A percentile compares a stretch with the other conserved stretches of the same genome.
phyloP scores from a whole-genome alignment of 1,140 invertebrate species.

The Trichonephila clavata region DNA sequence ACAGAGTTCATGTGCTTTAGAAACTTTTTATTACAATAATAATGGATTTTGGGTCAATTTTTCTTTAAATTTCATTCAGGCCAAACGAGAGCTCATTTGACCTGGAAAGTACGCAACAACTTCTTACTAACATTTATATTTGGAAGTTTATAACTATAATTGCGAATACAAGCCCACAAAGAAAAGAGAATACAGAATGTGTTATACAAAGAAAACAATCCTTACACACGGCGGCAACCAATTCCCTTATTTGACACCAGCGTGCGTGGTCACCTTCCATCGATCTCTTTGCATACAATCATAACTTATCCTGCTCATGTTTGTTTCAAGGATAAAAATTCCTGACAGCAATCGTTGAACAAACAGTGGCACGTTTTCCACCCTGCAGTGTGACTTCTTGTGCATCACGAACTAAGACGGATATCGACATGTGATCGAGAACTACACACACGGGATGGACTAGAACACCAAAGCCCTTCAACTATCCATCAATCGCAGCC shows the following conservation, averaged over 20 bases:
- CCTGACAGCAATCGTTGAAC: background rate
- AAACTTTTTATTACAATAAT: no score
- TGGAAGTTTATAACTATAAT: no score
- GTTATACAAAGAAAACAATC: no score
- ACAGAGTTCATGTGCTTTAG: no score
- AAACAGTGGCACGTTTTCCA: background rate
- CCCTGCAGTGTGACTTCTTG: background rate
- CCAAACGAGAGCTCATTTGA: no score
- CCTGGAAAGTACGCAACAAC: no score
- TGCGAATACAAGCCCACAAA: no score
- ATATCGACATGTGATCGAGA: background rate
- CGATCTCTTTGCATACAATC: background rate
- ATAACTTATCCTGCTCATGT: background rate
- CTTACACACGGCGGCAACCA: background rate
- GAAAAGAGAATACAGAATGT: no score
- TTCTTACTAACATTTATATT: no score
- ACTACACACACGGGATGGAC: background rate
- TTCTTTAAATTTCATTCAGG: no score
- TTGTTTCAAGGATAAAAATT: constrained; percentile 21
- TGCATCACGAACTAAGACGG: background rate
- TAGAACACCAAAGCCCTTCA: background rate
- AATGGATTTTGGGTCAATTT: no score
- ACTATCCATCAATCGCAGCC: background rate
- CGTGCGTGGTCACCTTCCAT: background rate
- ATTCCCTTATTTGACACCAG: background rate